These are phyloP conservation scores for Sebastes nivosus DNA, from an alignment of 2,797 vertebrate genomes.

Conservation along the genomic window DNA sequence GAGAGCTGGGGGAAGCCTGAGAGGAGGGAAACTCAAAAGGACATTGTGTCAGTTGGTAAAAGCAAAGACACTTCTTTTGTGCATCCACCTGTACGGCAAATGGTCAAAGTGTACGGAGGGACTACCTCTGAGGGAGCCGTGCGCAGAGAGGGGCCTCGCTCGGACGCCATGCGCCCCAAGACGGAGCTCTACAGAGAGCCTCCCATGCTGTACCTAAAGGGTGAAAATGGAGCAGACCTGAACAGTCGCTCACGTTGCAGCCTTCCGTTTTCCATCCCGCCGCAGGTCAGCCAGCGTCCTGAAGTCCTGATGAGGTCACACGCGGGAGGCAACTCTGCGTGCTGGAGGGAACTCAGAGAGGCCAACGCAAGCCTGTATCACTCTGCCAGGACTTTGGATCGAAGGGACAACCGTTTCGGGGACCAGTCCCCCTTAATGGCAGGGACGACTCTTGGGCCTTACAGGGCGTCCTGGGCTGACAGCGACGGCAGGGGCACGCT, in stretches of 20 bases:
- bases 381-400: slow-evolving; percentile 79
- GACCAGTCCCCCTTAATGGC: slow-evolving; percentile 76
- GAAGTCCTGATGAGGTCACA: slow-evolving; percentile 79
- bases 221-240: slow-evolving; percentile 72
- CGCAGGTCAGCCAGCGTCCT: slow-evolving; percentile 70
- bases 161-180: slow-evolving; percentile 72
- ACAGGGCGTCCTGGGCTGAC: slow-evolving; percentile 92
- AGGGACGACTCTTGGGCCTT: slow-evolving; percentile 80
- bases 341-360: slow-evolving; percentile 79
- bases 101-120: slow-evolving; percentile 69
- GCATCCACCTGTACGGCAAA: slow-evolving; percentile 62
- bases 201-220: slow-evolving; percentile 71
- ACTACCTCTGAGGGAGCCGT: slow-evolving; percentile 60
- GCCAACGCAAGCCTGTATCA: slow-evolving; percentile 67
- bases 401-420: slow-evolving; percentile 74
- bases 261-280: slow-evolving; percentile 71
- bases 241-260: slow-evolving; percentile 70
- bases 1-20: slow-evolving; percentile 53
- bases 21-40: slow-evolving; percentile 62
- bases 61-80: slow-evolving; percentile 64
- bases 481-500: slow-evolving; percentile 83
- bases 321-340: slow-evolving; percentile 59
- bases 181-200: slow-evolving; percentile 79
- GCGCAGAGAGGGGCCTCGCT: slow-evolving; percentile 73
- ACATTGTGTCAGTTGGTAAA: slow-evolving; percentile 34